A percentile compares a stretch with the other conserved stretches of the same genome.
Conservation (phyloP, 2,888 invertebrate genomes). For the Spicauda simplicius region DNA sequence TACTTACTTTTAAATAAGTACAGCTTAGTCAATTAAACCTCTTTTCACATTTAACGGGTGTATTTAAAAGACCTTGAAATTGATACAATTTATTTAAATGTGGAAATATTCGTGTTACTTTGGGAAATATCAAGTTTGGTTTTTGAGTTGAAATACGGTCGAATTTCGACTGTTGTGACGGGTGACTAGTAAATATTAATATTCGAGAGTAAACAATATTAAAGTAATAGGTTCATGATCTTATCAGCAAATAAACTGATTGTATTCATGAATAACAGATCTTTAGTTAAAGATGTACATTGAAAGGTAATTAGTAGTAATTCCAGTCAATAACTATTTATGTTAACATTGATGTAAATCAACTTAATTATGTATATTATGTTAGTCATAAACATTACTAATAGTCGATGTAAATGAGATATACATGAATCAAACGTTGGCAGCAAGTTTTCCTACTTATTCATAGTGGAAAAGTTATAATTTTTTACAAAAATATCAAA, state of each 20-base stretch:
- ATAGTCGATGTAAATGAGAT: constrained; percentile 3
- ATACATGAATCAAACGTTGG: constrained; percentile 4
- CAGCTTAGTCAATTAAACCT: too few relatives aligned
- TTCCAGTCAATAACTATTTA: not conserved
- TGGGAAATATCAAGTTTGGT: too few relatives aligned
- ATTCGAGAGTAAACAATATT: not conserved
- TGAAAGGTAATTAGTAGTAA: not conserved
- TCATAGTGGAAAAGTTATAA: not conserved
- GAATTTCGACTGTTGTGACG: too few relatives aligned
- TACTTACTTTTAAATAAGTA: too few relatives aligned
- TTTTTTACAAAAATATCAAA: not conserved
- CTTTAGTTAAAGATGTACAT: not conserved
- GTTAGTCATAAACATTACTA: constrained; percentile 6
- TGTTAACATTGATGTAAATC: not conserved
- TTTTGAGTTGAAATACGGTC: too few relatives aligned
- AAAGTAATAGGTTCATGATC: not conserved
- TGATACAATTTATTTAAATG: too few relatives aligned
- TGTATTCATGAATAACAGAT: not conserved
- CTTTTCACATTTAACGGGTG: too few relatives aligned
- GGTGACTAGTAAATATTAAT: not conserved
- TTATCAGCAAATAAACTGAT: not conserved
- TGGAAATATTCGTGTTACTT: too few relatives aligned
- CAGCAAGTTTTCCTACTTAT: constrained; percentile 7
- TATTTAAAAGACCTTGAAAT: too few relatives aligned
- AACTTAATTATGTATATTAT: not conserved